Evolutionary conservation across 1,140 invertebrate species (phyloP).

Genomic region (Venturia canescens): DNA sequence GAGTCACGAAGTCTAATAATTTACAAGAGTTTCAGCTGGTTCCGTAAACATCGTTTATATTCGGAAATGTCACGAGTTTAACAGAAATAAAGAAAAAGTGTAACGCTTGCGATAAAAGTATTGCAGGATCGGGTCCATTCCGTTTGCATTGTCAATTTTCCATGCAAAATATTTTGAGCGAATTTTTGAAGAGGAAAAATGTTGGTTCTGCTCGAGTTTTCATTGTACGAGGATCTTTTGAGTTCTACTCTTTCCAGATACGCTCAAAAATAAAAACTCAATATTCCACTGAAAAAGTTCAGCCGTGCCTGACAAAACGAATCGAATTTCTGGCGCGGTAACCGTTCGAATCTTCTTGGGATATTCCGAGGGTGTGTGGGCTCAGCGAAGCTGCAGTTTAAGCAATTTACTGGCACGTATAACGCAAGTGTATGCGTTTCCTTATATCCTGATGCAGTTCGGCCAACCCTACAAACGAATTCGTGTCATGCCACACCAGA

Average conservation of each 20-base stretch:
- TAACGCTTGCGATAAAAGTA: neutral
- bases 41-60: conserved; percentile 51
- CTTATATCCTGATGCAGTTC: conserved; percentile 47
- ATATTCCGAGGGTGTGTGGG: neutral
- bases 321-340: neutral
- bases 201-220: too few relatives aligned
- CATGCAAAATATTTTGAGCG: neutral
- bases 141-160: neutral
- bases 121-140: neutral
- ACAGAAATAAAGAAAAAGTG: neutral
- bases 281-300: too few relatives aligned
- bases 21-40: conserved; percentile 35
- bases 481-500: conserved; percentile 66
- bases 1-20: conserved; percentile 29
- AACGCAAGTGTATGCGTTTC: neutral
- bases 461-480: conserved; percentile 65
- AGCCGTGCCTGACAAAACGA: too few relatives aligned
- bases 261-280: too few relatives aligned
- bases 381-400: neutral
- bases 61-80: neutral
- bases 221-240: too few relatives aligned
- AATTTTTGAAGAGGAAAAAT: neutral
- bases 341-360: neutral
- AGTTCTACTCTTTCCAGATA: too few relatives aligned
- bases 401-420: neutral